These are phyloP conservation scores for Brachystomella parvula DNA, from an alignment of 1,140 invertebrate genomes.

Conservation along the genomic window DNA sequence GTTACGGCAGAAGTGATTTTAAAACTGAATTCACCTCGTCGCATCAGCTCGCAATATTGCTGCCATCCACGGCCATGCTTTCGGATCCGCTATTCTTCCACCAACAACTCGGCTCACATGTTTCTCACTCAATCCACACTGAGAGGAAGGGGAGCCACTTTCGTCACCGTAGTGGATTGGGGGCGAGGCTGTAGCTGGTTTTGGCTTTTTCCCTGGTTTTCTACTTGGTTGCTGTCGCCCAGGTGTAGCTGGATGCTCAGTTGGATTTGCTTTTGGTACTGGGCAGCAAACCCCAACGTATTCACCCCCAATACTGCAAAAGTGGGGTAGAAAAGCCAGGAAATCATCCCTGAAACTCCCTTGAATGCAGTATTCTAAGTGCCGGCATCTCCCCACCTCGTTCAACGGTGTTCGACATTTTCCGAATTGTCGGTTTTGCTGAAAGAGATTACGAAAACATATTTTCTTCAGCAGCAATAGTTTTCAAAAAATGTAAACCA, in stretches of 20 bases:
- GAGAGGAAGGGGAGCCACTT: not conserved
- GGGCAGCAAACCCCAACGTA: slow-evolving; percentile 58
- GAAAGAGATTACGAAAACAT: not conserved
- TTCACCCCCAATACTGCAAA: slow-evolving; percentile 56
- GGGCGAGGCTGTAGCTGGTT: not conserved
- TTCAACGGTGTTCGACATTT: slow-evolving; percentile 53
- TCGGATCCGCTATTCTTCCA: slow-evolving; percentile 55
- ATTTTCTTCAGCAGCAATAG: no score
- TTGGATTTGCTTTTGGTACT: slow-evolving; percentile 20
- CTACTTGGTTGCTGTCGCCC: not conserved
- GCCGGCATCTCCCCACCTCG: slow-evolving; percentile 54
- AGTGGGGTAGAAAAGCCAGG: slow-evolving; percentile 52
- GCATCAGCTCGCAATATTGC: slow-evolving; percentile 19
- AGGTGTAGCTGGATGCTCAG: not conserved
- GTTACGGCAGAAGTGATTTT: no score
- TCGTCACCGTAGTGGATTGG: not conserved
- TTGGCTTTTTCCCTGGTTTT: not conserved
- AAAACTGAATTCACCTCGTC: no score
- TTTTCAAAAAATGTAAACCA: not conserved
- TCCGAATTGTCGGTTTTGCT: slow-evolving; percentile 32
- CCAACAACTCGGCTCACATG: slow-evolving; percentile 44
- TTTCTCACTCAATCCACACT: slow-evolving; percentile 27
- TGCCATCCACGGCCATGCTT: slow-evolving; percentile 70
- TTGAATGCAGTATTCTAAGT: slow-evolving; percentile 54
- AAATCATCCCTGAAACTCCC: slow-evolving; percentile 52